Evolutionary conservation across 2,113 vertebrate genomes (phyloP), one percentile per base, ranked within the genome.

Genomic region (Tringa solitaria): DNA sequence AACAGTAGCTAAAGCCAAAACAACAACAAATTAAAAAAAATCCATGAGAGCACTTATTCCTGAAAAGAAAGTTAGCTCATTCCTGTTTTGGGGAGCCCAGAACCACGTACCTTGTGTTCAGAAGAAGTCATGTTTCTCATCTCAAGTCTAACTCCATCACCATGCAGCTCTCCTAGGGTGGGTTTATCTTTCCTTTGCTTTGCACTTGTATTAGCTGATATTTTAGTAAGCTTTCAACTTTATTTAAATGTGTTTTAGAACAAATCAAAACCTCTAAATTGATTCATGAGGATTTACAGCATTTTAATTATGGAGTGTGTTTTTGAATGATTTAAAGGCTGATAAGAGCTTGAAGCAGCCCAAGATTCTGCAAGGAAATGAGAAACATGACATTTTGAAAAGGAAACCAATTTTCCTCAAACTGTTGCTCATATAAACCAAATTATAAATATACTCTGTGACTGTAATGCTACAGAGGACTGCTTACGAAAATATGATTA

Each of bases 301-400:
- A 53, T 97, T 98, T 98, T 98, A 98, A 98, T 98, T 98, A 97
- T 13, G 45, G 95, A 95, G 95, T 97, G 94, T 94, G 95, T 83
- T 98, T 98, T 92, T 93, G 96, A 97, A 97, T 97, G 98, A 98
- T 97, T 98, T 98, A 96, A 97, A 93, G 95, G 77, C 96, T 97
- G 96, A 98, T 96, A 96, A 43, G 90, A 97, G 96, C 91, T 96
- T 26, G 64, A 97, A 97, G 97, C 96, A 97, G 95, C 95, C 96
- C 70, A 57, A 97, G 95, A 97, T 95, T 94, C 90, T 54, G 86
- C 10, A 14, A 97, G 97, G 89, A 98, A 98, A 98, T 98, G 97
- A 98, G 97, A 98, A 98, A 98, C 98, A 98, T 98, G 98, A 98
- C 98, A 98, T 98, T 98, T 97, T 97, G 96, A 97, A 98, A 98